Conservation (phyloP, 2,113 vertebrate genomes). For the Phalacrocorax carbo region DNA sequence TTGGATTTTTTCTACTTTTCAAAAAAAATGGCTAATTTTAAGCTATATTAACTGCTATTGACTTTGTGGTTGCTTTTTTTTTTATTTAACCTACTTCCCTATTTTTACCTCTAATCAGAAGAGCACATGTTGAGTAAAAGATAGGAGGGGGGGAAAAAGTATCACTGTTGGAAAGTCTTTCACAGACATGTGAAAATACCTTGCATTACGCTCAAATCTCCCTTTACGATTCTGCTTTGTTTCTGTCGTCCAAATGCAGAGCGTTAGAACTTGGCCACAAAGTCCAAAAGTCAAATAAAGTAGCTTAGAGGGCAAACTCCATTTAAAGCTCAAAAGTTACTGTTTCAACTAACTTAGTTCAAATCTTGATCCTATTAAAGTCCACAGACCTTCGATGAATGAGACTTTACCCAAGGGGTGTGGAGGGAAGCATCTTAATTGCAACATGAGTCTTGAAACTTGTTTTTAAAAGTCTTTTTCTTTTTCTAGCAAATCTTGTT, state of each 20-base stretch:
- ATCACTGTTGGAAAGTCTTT: neutral
- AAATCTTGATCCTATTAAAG: neutral
- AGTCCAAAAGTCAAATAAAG: neutral
- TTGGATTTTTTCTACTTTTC: neutral
- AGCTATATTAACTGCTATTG: constrained; percentile 21
- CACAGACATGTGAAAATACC: neutral
- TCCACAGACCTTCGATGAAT: neutral
- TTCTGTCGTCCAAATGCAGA: neutral
- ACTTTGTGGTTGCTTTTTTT: neutral
- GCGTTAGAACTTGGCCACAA: neutral
- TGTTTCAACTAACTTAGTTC: neutral
- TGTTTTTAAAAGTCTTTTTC: neutral
- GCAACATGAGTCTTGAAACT: neutral
- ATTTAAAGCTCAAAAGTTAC: neutral
- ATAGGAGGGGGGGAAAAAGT: neutral
- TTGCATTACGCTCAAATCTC: neutral
- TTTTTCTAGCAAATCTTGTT: neutral
- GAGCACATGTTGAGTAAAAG: neutral
- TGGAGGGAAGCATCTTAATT: neutral
- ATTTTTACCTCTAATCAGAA: constrained; percentile 3
- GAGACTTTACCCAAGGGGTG: neutral
- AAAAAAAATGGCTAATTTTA: constrained; percentile 29
- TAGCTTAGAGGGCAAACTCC: neutral
- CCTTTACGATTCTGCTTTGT: neutral
- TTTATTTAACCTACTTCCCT: constrained; percentile 25